These are phyloP conservation scores for Diprion similis DNA, from an alignment of 1,140 invertebrate species.

Conservation along the genomic window DNA sequence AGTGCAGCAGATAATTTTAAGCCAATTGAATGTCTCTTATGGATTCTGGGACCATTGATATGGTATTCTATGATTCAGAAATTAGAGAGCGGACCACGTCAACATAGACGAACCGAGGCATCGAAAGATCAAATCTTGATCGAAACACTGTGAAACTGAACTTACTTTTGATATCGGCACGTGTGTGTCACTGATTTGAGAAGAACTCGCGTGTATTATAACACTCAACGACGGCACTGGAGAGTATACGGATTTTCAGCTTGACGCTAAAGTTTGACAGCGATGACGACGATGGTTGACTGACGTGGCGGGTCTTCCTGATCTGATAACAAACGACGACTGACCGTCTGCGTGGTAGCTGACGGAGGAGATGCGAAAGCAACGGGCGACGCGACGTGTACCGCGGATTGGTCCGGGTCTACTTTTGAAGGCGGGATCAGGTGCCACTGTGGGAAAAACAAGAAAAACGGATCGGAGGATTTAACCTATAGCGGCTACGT, in stretches of 20 bases:
- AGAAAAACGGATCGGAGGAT: slow-evolving; percentile 58
- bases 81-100: too few species aligned
- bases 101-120: too few species aligned
- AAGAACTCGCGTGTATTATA: not conserved
- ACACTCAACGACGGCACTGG: not conserved
- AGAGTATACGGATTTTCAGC: slow-evolving; percentile 22
- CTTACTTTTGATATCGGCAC: slow-evolving; percentile 11
- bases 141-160: slow-evolving; percentile 19
- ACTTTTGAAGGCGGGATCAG: slow-evolving; percentile 64
- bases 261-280: slow-evolving; percentile 22
- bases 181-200: slow-evolving; percentile 2
- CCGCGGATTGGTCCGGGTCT: slow-evolving; percentile 53
- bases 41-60: too few species aligned
- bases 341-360: slow-evolving; percentile 25
- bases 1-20: too few species aligned
- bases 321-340: slow-evolving; percentile 43
- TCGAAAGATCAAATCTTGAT: too few species aligned
- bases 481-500: slow-evolving; percentile 63
- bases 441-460: slow-evolving; percentile 59
- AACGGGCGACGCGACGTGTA: slow-evolving; percentile 38
- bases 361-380: slow-evolving; percentile 10
- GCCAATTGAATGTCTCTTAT: too few species aligned
- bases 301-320: slow-evolving; percentile 27
- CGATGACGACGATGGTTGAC: slow-evolving; percentile 27
- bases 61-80: too few species aligned